These are phyloP conservation scores for Frankliniella fusca DNA, from an alignment of 2,888 invertebrate genomes.

Conservation along the genomic window DNA sequence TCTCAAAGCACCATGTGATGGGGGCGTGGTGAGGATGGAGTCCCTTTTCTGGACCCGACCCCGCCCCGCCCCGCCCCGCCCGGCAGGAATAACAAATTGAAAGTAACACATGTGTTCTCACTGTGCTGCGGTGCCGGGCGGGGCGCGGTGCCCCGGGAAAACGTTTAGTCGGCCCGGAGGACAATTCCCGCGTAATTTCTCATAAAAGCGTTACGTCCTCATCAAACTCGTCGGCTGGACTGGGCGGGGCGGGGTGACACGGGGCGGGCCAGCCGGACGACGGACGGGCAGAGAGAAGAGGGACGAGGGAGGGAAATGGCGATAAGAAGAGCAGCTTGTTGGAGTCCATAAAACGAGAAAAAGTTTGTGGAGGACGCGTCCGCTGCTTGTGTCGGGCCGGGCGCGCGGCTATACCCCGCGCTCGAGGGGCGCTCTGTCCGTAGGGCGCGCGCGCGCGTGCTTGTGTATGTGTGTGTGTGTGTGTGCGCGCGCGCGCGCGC, in stretches of 20 bases:
- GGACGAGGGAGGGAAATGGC: not conserved
- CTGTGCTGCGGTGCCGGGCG: not conserved
- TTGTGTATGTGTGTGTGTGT: not conserved
- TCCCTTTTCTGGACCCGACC: not conserved
- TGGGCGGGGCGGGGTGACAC: too few species aligned
- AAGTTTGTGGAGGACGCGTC: too few species aligned
- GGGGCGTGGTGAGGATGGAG: not conserved
- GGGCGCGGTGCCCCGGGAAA: not conserved
- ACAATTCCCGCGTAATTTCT: too few species aligned
- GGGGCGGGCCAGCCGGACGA: too few species aligned
- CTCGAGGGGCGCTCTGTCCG: not conserved
- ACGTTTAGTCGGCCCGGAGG: not conserved
- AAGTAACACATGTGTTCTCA: too few species aligned
- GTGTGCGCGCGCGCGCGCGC: not conserved
- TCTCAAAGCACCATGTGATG: conserved; percentile 12
- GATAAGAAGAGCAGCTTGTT: not conserved
- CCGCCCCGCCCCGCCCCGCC: not conserved
- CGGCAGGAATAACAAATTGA: not conserved
- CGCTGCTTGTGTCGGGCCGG: too few species aligned
- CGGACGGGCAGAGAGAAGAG: too few species aligned
- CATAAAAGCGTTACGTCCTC: too few species aligned
- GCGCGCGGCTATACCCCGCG: not conserved
- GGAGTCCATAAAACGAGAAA: not conserved
- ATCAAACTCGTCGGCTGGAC: too few species aligned
- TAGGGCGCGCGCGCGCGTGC: not conserved